A percentile compares a stretch with the other conserved stretches of the same genome.
Conservation (phyloP, 2,888 invertebrate species). For the Drosophila pullipes region DNA sequence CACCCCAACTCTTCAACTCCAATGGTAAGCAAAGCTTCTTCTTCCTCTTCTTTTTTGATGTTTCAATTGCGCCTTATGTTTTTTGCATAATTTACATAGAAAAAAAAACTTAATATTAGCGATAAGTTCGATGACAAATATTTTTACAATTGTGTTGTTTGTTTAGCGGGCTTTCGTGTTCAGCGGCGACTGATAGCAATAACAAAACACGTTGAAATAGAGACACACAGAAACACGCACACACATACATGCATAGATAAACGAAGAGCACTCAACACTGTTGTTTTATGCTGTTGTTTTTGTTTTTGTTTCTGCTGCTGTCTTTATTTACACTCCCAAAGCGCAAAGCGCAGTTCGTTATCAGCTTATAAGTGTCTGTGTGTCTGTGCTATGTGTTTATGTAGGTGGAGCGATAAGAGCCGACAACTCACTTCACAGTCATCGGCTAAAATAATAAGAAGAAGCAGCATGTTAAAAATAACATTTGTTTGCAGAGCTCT, state of each 20-base stretch:
- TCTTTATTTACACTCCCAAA: constrained; percentile 37
- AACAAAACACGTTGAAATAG: constrained; percentile 36
- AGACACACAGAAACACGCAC: background rate
- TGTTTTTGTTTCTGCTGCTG: constrained; percentile 23
- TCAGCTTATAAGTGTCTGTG: constrained; percentile 37
- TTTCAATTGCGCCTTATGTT: constrained; percentile 14
- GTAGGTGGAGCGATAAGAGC: constrained; percentile 57
- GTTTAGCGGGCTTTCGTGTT: constrained; percentile 50
- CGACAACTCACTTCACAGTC: constrained; percentile 42
- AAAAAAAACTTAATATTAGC: constrained; percentile 14
- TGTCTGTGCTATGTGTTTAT: constrained; percentile 1
- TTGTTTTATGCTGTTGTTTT: constrained; percentile 6
- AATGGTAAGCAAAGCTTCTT: constrained; percentile 8
- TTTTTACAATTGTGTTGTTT: constrained; percentile 29
- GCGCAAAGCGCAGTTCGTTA: constrained; percentile 51
- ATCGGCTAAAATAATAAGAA: constrained; percentile 4
- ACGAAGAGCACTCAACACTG: constrained; percentile 38
- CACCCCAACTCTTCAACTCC: background rate
- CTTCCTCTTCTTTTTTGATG: background rate
- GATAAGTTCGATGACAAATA: constrained; percentile 52
- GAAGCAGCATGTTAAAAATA: constrained; percentile 46
- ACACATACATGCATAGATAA: constrained; percentile 48
- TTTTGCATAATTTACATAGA: constrained; percentile 50
- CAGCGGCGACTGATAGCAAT: constrained; percentile 36
- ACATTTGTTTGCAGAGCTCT: constrained; percentile 45